Evolutionary conservation across 37 sponge, comb jelly and placozoan species (phyloP).

Genomic region (Chondrilla cf. caribensis): DNA sequence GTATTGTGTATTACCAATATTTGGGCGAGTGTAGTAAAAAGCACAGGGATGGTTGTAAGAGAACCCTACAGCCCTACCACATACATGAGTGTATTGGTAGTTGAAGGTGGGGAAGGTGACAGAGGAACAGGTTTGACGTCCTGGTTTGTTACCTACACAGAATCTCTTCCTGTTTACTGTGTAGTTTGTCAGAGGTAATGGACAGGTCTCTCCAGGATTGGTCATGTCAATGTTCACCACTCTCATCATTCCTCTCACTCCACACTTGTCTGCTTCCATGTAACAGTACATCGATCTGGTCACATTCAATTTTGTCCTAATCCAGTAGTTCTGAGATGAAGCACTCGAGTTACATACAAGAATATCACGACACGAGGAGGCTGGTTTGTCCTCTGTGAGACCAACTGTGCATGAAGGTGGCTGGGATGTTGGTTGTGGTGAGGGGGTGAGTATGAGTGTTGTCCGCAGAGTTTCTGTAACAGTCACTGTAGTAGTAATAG

Average conservation of each 20-base stretch:
- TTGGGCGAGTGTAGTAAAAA: not conserved
- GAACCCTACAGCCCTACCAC: constrained; percentile 16
- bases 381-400: not conserved
- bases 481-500: not conserved
- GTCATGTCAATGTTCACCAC: constrained; percentile 20
- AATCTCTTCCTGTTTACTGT: not conserved
- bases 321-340: not conserved
- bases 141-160: not conserved
- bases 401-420: not conserved
- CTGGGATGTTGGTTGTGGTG: not conserved
- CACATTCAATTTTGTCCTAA: not conserved
- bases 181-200: not conserved
- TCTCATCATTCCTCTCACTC: not conserved
- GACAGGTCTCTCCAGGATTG: not conserved
- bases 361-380: not conserved
- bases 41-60: not conserved
- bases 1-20: not conserved
- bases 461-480: not conserved
- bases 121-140: not conserved
- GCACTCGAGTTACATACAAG: not conserved
- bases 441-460: not conserved
- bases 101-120: not conserved
- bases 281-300: not conserved
- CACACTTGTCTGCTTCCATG: not conserved
- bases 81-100: not conserved